Evolutionary conservation across 1,140 invertebrate species (phyloP), one percentile per base, ranked within the genome.

Genomic region (Palaemon carinicauda): DNA sequence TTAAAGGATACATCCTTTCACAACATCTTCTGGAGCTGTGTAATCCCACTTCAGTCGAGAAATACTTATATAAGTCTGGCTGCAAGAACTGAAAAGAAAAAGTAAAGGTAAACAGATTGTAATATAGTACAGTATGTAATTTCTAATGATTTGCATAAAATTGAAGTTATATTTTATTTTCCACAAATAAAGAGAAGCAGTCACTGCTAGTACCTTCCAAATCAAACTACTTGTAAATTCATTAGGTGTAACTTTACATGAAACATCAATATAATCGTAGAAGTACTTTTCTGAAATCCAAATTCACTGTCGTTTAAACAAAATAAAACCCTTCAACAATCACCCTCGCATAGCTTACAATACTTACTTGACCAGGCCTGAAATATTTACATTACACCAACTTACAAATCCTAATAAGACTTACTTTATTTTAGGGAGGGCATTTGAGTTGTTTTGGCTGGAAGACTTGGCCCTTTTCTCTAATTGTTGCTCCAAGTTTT

Each of bases 1-100:
- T 73, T 29, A 85, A 85, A 85, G 82, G 82, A 85, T 85, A 85
- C 82, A 85, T 5, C 82, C 82, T 24, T 79, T 79, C 31, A 85
- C 29, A 0, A 50, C 21, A 21, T 69, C 33, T 17, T 79, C 56
- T 4, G 82, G 75, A 24, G 71, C 56, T 17, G 27, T 71, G 41
- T 79, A 78, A 41, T 85, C 82, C 82, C 82, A 85, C 60, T 85
- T 79, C 33, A 85, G 56, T 33, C 52, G 21, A 3, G 52, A 79
- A 21, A 85, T 51, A 31, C 71, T 69, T 3, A 56, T 50, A 41
- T 65, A 71, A 9, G 77, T 65, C 3, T 9, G n/a, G 29, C 60
- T 24, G n/a, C 33, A 41, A 29, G 82, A 33, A 19, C 82, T 85
- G 50, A 17, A 82, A 53, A 10, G 10, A 33, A 56, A 80, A 17